Evolutionary conservation across 1,140 invertebrate species (phyloP), one percentile per base, ranked within the genome.

Genomic region (Chlorops oryzae): DNA sequence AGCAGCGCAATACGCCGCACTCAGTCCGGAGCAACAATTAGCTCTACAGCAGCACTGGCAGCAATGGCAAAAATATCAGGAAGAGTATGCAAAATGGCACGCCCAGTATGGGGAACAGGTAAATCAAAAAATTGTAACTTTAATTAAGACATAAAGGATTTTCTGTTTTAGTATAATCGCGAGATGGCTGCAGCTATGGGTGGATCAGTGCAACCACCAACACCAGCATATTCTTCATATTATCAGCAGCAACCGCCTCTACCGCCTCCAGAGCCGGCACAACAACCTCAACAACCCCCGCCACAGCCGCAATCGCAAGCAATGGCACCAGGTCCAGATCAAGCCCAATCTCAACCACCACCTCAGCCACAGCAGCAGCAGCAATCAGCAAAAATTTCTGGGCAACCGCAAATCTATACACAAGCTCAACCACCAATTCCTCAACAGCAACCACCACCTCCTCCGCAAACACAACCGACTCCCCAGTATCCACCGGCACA

Each of bases 11-110:
- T 87, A 85, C 77, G 74, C 79, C 42, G 65, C 78, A 2, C 67
- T 78, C 70, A 66, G 67, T 0, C 65, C 68, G 6, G 68, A 66
- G 22, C 64, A 66, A 46, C 72, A 70, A 48, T 62, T 57, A 43
- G 60, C 61, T 1, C 47, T 81, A 49, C 85, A 88, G 63, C 85
- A 88, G 64, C 85, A 87, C 60, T 89, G 86, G 86, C 79, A 86
- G 45, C 86, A 89, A 59, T 90, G 87, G 87, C 79, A 84, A 25
- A 84, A 85, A 54, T 89, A 87, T 84, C 86, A 89, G 62, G 85
- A 87, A 59, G 86, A 89, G 59, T 89, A 87, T 65, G 81, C 85
- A 35, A 86, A 88, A 59, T 90, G 87, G 87, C 87, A 89, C 63
- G 79, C 80, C 38, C 85, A 88, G 61, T 88, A 87, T 71, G 86